Evolutionary conservation across 2,888 invertebrate genomes (phyloP).

Genomic region (Caenorhabditis sp.): DNA sequence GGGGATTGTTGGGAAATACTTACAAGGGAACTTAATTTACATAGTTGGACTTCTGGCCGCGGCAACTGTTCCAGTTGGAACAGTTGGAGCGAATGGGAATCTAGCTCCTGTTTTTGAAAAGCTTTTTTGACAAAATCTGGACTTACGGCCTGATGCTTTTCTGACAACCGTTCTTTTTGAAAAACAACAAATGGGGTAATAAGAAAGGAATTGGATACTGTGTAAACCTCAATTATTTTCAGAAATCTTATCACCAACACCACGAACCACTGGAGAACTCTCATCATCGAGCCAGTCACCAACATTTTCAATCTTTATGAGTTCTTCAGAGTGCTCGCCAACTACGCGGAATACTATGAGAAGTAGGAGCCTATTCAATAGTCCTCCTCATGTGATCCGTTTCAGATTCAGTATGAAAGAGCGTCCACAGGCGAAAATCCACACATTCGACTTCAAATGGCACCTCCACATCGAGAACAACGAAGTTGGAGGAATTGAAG

Average conservation of each 20-base stretch:
- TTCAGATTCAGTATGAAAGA: slow-evolving; percentile 25
- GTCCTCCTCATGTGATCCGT: too few relatives aligned
- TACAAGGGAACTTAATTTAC: too few relatives aligned
- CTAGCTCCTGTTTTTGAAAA: too few relatives aligned
- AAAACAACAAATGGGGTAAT: neutral
- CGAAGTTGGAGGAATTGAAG: slow-evolving; percentile 54
- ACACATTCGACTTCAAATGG: slow-evolving; percentile 69
- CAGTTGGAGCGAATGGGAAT: too few relatives aligned
- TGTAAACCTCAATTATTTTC: slow-evolving; percentile 6
- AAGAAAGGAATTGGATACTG: neutral
- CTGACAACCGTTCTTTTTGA: slow-evolving; percentile 53
- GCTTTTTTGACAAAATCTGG: too few relatives aligned
- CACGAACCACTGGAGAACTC: slow-evolving; percentile 84
- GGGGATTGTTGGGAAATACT: too few relatives aligned
- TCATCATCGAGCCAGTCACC: slow-evolving; percentile 86
- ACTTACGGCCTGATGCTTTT: slow-evolving; percentile 18
- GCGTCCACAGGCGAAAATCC: slow-evolving; percentile 55
- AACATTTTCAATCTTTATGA: slow-evolving; percentile 89
- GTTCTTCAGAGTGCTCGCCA: slow-evolving; percentile 87
- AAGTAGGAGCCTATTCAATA: slow-evolving; percentile 11
- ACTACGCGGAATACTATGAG: slow-evolving; percentile 69
- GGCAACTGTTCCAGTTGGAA: too few relatives aligned
- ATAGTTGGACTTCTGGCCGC: too few relatives aligned
- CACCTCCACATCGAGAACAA: slow-evolving; percentile 72
- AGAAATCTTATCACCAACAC: slow-evolving; percentile 84